Base-by-base conservation (phyloP, 2,888 invertebrate species). In the Anarsia innoxiella region DNA sequence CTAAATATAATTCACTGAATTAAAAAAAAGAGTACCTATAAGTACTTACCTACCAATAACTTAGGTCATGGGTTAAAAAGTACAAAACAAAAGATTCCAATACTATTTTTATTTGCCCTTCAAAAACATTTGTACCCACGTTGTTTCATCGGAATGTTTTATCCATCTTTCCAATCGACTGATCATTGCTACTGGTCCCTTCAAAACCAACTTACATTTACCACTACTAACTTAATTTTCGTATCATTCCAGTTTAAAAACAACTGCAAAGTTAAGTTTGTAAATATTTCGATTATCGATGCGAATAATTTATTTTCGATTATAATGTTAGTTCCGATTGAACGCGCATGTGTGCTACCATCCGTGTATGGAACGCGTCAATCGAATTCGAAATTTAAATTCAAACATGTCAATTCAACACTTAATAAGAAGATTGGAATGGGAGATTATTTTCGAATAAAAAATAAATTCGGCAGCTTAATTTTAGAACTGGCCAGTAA, bases 101-200 rank as follows among this genome's bases (percentile, higher is more conserved):
- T n/a, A n/a, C n/a, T 25, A 25, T 36, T 36, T 16, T 36, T 23
- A 25, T 31, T 12, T 6, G n/a, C 31, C 23, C 10, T 28, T 36
- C 36, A 15, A 14, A 32, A 40, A 36, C 40, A 40, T 29, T 36
- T 54, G 60, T 48, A 52, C 42, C 37, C 39, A 42, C 50, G 48
- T 55, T 66, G 61, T 70, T 62, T 63, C 62, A 65, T 67, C 53
- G 71, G 75, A 76, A 79, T 78, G 70, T 63, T 65, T 70, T 59
- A 75, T 76, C 58, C 53, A 80, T 79, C 77, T 79, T 82, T 78
- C 66, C 71, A 52, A 78, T 76, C 65, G 64, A 61, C 51, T 57
- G 62, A 51, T 57, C 67, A 59, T 55, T 46, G 80, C 80, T 80
- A 80, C 82, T 51, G 79, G 57, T 56, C 57, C 57, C 49, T 53